Percentiles rank a stretch among this genome's conserved stretches.
phyloP scores from a whole-genome alignment of 2,113 vertebrate genomes.

The Alligator sinensis region DNA sequence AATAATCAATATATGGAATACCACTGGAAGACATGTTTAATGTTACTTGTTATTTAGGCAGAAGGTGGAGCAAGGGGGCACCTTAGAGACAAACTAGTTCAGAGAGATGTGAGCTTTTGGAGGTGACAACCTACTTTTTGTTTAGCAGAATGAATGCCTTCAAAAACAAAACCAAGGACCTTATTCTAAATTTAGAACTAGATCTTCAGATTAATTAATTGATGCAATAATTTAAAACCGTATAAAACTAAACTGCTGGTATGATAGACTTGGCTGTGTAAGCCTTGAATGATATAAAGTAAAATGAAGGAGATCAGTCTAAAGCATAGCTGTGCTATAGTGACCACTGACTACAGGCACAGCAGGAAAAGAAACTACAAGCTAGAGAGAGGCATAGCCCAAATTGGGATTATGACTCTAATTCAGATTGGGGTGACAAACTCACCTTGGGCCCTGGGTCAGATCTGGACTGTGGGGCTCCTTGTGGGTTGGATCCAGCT shows the following conservation, averaged over 20 bases:
- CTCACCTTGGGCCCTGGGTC: no score
- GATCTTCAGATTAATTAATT: not conserved
- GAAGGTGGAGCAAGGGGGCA: no score
- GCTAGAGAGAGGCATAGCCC: not conserved
- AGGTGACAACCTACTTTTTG: not conserved
- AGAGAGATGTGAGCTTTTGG: no score
- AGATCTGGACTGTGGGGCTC: no score
- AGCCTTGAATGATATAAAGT: not conserved
- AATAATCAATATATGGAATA: not conserved
- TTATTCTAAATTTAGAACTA: not conserved
- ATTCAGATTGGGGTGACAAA: not conserved
- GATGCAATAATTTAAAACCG: not conserved
- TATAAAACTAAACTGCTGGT: not conserved
- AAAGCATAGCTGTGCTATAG: not conserved
- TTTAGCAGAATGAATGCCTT: not conserved
- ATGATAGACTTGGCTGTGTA: rapidly evolving
- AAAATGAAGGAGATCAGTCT: not conserved
- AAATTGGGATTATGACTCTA: not conserved
- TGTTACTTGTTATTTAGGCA: not conserved
- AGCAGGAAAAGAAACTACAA: not conserved
- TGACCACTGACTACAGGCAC: not conserved
- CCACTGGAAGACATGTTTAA: not conserved
- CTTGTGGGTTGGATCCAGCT: no score
- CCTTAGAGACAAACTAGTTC: no score
- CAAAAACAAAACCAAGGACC: not conserved